Evolutionary conservation across 92 coral and sea anemone species (phyloP), one percentile per base, ranked within the genome.

Genomic region (Actinostola sp.): DNA sequence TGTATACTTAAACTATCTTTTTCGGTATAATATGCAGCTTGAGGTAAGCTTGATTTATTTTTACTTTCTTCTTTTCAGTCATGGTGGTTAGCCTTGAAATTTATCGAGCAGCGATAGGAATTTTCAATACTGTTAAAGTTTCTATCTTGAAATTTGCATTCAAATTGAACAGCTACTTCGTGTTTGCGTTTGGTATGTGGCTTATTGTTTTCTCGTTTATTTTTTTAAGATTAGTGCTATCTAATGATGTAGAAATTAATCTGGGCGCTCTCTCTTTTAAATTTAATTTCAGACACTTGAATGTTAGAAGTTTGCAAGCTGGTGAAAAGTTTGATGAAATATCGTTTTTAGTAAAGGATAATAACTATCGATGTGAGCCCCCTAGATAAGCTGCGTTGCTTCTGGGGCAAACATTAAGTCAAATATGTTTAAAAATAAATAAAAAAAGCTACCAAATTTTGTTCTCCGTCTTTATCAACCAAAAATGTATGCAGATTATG

Each of bases 281-380:
- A 67, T 61, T 38, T 44, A 71, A 16, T 17, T 30, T 70, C 27
- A 70, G 71, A n/a, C 70, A 60, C 46, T 49, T 63, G 44, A 30
- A 61, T 65, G 63, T 45, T 63, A 57, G 80, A 56, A 36, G 42
- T 11, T 36, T 36, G 42, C 42, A 4, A 36, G 42, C 42, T 36
- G 42, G 42, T 4, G 11, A 82, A 67, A 75, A 82, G 70, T 60
- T 66, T 62, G 77, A 74, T 57, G 87, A 81, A 44, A 75, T 81
- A 44, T 76, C 81, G 4, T 38, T 21, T 32, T 25, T 35, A 72
- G 41, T 51, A 53, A 51, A 59, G 19, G 49, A n/a, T n/a, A n/a
- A n/a, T n/a, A n/a, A n/a, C n/a, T n/a, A n/a, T n/a, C n/a, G n/a
- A n/a, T n/a, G n/a, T n/a, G n/a, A n/a, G n/a, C n/a, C n/a, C n/a